Base-by-base conservation (phyloP, 1,140 invertebrate genomes). In the Drosophila asahinai region DNA sequence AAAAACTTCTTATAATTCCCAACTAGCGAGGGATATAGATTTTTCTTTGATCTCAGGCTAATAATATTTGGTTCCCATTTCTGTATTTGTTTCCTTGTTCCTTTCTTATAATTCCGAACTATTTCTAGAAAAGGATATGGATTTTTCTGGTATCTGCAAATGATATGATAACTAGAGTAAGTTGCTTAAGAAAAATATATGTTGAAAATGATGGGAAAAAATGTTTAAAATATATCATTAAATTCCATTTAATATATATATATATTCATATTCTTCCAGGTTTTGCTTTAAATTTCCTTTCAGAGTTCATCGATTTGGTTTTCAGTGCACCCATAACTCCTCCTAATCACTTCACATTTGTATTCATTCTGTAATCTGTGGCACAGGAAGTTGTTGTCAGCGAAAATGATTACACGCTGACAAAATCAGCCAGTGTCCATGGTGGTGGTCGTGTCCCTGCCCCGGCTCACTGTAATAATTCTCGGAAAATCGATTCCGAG, bases 371-470 rank as follows among this genome's bases (percentile, higher is more conserved):
- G 57, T 57, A 71, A 78, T 78, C 66, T 78, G 27, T 47, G 74
- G 58, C 65, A 71, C 77, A 79, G 77, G 77, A 79, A 79, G 77
- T 79, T 55, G 71, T 78, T 79, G 77, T 79, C 77, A 79, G 66
- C 77, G 38, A 77, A 79, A 78, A 79, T 78, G 76, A 79, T 79
- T 79, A 79, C 75, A 78, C 38, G 71, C 60, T 65, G 74, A 75
- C 71, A 43, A 76, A 65, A 77, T 66, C 67, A 73, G 36, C 54
- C 59, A 73, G 67, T 36, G 65, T 33, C 64, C 62, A 55, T 77
- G 76, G 64, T 78, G 73, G 73, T 78, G 73, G 73, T 78, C 75
- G 17, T 51, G 2, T n/a, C 6, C 17, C 15, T 33, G 8, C 15
- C 8, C 17, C 17, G 19, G 33, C 33, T 19, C n/a, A 5, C n/a